Evolutionary conservation across 2,113 vertebrate species (phyloP), one percentile per base, ranked within the genome.

Genomic region (Gobiocypris rarus): DNA sequence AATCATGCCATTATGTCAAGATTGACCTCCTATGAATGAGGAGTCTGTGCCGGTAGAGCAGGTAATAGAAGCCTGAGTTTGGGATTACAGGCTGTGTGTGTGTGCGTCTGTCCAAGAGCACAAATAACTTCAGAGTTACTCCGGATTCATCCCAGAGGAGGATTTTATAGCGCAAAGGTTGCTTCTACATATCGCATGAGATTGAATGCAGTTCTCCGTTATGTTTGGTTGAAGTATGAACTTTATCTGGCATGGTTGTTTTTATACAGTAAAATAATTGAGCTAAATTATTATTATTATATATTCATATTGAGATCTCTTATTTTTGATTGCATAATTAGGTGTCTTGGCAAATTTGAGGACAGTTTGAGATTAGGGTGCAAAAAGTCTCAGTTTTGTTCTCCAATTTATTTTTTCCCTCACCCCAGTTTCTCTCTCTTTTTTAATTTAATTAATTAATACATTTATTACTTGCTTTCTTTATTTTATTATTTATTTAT

Each of bases 1-100:
- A 84, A 79, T 83, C 54, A 19, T 63, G 75, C 48, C 67, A 83
- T 88, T 88, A 83, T 88, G 31, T 61, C 52, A 22, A 17, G 67
- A 75, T 45, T 54, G 79, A 82, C 84, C 74, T 74, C 14, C 22
- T 34, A 22, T 88, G 79, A 88, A 88, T 86, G 56, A 88, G 67
- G 58, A 69, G 83, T 61, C 79, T 88, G 85, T 88, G 67, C 54
- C 56, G 15, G 26, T 56, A 67, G 77, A 28, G 76, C 74, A 67
- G 48, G 79, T 88, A 84, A 84, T 69, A 74, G 71, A 59, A 86
- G 41, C 31, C 24, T 24, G 65, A 79, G 87, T 70, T 86, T 88
- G 82, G 31, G 69, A 70, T 86, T 84, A 56, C 75, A 65, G 52
- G 2, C 1, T 83, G 14, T 76, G 73, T 24, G 73, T 24, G 71